phyloP scores from a whole-genome alignment of 2,113 vertebrate genomes.

The Clarias magur region DNA sequence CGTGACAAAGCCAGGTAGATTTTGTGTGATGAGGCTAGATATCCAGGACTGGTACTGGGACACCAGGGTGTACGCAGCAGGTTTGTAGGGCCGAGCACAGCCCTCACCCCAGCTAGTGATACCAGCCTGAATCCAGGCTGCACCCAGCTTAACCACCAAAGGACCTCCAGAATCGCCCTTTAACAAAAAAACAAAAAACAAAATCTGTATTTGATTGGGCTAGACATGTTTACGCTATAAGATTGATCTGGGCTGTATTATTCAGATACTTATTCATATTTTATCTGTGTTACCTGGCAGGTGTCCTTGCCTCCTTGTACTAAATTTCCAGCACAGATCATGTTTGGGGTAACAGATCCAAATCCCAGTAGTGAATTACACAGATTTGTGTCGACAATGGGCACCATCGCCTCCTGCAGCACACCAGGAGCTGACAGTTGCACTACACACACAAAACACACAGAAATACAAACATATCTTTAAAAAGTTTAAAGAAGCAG shows the following conservation, averaged over 20 bases:
- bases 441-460: constrained; percentile 11
- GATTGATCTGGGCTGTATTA: background rate
- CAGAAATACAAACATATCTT: background rate
- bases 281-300: background rate
- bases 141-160: constrained; percentile 32
- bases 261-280: background rate
- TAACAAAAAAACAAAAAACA: background rate
- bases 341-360: background rate
- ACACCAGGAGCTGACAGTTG: background rate
- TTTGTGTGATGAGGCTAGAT: background rate
- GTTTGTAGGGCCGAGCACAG: no score
- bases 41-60: constrained; percentile 47
- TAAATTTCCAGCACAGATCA: background rate
- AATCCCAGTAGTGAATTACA: constrained; percentile 15
- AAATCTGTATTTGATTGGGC: no score
- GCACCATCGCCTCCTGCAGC: background rate
- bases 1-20: constrained; percentile 16
- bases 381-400: background rate
- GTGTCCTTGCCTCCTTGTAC: no score
- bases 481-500: background rate
- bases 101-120: no score
- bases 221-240: background rate
- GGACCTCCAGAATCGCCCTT: constrained; percentile 48
- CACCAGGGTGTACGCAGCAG: background rate
- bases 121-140: constrained; percentile 18